Conservation (phyloP, 1,140 invertebrate genomes). For the Magallana ariakensis region DNA sequence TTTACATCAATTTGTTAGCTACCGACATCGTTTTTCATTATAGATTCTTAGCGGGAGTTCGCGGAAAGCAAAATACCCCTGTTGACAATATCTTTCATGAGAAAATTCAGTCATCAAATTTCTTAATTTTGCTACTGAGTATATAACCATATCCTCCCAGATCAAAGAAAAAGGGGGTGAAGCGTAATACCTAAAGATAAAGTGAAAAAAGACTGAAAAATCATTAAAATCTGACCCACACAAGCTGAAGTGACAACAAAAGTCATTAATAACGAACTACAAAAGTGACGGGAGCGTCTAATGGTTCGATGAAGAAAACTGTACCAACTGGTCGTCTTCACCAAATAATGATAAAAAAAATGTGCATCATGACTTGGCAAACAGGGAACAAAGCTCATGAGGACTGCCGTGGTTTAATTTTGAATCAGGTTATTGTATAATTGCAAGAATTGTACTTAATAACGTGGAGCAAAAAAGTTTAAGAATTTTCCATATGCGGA, state of each 20-base stretch:
- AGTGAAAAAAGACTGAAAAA: neutral
- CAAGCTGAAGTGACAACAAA: constrained; percentile 27
- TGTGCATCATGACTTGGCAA: constrained; percentile 18
- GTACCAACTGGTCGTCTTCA: neutral
- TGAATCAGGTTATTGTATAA: neutral
- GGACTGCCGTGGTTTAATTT: neutral
- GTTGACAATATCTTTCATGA: constrained; percentile 38
- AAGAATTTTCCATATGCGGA: neutral
- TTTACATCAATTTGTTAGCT: constrained; percentile 24
- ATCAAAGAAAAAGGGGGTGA: constrained; percentile 5
- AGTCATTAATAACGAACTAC: constrained; percentile 28
- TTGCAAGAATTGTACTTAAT: constrained; percentile 3
- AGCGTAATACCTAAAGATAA: neutral
- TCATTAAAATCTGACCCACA: constrained; percentile 33
- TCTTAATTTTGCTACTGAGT: constrained; percentile 20
- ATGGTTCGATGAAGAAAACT: neutral
- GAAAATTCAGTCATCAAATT: constrained; percentile 20
- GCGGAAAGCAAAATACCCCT: constrained; percentile 6
- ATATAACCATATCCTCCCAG: neutral
- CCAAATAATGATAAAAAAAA: neutral
- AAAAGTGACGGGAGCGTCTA: neutral
- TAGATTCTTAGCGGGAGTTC: constrained; percentile 22
- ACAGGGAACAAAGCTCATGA: neutral
- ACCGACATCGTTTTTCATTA: constrained; percentile 16
- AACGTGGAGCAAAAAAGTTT: neutral